Conservation (phyloP, 2,888 invertebrate species). For the Tethea ocularis region DNA sequence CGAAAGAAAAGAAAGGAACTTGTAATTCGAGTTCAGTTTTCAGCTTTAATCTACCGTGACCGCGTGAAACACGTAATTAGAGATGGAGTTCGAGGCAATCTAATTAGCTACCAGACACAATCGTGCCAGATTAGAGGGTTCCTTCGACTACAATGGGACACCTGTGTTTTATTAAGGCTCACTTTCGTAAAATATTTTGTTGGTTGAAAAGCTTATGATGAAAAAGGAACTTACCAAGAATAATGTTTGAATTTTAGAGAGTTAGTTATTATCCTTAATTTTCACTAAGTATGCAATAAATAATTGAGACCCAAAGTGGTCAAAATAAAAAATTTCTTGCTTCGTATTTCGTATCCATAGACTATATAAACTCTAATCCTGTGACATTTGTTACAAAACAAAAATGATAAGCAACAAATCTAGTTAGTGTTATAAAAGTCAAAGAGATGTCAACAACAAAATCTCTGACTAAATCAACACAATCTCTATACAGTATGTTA, state of each 20-base stretch:
- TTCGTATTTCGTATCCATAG: no score
- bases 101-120: background rate
- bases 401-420: no score
- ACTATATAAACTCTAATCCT: no score
- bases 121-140: background rate
- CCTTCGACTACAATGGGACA: background rate
- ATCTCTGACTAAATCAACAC: background rate
- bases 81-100: background rate
- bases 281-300: no score
- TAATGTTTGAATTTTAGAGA: no score
- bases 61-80: background rate
- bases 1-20: background rate
- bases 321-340: no score
- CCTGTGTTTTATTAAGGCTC: background rate
- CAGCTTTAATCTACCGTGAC: constrained; percentile 1
- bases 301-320: no score
- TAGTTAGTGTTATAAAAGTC: no score
- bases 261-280: no score
- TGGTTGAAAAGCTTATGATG: no score
- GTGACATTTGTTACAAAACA: no score
- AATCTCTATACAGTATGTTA: background rate
- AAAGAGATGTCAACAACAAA: background rate
- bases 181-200: background rate
- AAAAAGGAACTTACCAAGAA: no score
- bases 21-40: background rate